Percentiles rank a stretch among this genome's conserved stretches.
phyloP scores from a whole-genome alignment of 2,797 vertebrate species.

The Pseudochirops corinnae region DNA sequence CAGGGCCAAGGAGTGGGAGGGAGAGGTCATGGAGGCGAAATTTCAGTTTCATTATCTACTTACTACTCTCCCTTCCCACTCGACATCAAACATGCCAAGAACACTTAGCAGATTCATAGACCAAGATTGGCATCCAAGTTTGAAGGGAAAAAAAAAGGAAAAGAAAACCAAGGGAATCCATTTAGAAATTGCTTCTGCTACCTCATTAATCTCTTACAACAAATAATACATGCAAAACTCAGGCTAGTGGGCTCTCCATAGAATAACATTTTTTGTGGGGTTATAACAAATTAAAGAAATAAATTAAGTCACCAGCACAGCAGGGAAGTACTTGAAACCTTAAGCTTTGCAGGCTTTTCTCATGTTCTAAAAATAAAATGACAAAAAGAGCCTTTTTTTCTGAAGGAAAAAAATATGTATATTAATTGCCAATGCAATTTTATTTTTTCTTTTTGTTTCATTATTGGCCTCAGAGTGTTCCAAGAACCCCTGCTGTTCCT shows the following conservation, averaged over 20 bases:
- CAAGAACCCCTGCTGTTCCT: conserved; percentile 14
- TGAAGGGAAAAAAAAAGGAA: conserved; percentile 9
- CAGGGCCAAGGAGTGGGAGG: not conserved
- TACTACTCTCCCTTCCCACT: not conserved
- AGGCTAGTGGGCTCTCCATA: conserved; percentile 81
- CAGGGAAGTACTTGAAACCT: conserved; percentile 81
- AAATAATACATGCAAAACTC: conserved; percentile 84
- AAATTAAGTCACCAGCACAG: conserved; percentile 85
- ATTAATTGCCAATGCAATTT: conserved; percentile 66
- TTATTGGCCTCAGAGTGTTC: conserved; percentile 25
- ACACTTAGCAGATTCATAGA: conserved; percentile 68
- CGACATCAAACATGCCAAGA: conserved; percentile 59
- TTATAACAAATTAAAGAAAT: conserved; percentile 88
- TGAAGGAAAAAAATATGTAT: conserved; percentile 76
- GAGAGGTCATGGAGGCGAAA: not conserved
- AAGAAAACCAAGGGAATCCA: conserved; percentile 82
- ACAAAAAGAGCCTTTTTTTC: conserved; percentile 58
- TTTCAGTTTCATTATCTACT: conserved; percentile 61
- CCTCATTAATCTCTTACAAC: conserved; percentile 85
- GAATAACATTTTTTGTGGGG: conserved; percentile 83
- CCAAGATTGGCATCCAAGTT: conserved; percentile 61
- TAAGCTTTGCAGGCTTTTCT: conserved; percentile 79
- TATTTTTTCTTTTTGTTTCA: conserved; percentile 51
- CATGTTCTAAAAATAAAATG: conserved; percentile 83
- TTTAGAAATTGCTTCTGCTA: conserved; percentile 83